Evolutionary conservation across 2,888 invertebrate genomes (phyloP).

Genomic region (Conistra vaccinii): DNA sequence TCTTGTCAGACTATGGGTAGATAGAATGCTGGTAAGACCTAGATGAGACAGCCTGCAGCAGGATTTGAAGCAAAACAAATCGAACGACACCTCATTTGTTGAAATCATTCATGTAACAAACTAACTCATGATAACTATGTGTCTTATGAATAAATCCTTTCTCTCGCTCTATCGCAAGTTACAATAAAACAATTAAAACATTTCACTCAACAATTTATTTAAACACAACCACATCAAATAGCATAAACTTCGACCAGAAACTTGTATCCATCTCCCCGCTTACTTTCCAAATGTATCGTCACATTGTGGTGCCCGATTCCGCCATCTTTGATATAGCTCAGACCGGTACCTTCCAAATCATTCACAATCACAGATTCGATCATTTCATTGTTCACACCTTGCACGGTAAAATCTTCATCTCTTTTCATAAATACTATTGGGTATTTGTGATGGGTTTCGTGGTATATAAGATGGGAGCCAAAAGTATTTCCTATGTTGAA

Average conservation of each 20-base stretch:
- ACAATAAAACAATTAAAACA: slow-evolving; percentile 15
- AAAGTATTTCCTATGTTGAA: slow-evolving; percentile 41
- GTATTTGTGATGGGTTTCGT: slow-evolving; percentile 63
- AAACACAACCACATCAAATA: slow-evolving; percentile 19
- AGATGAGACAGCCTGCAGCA: background rate
- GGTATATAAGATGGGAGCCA: slow-evolving; percentile 64
- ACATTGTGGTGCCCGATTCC: slow-evolving; percentile 68
- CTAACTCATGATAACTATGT: too few species aligned
- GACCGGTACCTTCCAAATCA: slow-evolving; percentile 67
- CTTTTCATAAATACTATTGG: slow-evolving; percentile 58
- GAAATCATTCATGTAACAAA: background rate
- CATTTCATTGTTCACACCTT: slow-evolving; percentile 46
- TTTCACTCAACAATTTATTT: slow-evolving; percentile 16
- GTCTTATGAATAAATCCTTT: too few species aligned
- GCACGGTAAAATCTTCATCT: slow-evolving; percentile 58
- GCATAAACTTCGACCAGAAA: slow-evolving; percentile 71
- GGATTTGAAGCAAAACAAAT: background rate
- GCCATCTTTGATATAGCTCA: slow-evolving; percentile 66
- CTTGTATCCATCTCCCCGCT: slow-evolving; percentile 67
- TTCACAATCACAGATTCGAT: slow-evolving; percentile 65
- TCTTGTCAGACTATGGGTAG: background rate
- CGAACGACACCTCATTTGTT: background rate
- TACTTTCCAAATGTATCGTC: slow-evolving; percentile 66
- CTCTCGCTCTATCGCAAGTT: background rate
- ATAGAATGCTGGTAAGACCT: background rate